These are phyloP conservation scores for Rynchops niger DNA, from an alignment of 2,113 vertebrate genomes.

Conservation along the genomic window DNA sequence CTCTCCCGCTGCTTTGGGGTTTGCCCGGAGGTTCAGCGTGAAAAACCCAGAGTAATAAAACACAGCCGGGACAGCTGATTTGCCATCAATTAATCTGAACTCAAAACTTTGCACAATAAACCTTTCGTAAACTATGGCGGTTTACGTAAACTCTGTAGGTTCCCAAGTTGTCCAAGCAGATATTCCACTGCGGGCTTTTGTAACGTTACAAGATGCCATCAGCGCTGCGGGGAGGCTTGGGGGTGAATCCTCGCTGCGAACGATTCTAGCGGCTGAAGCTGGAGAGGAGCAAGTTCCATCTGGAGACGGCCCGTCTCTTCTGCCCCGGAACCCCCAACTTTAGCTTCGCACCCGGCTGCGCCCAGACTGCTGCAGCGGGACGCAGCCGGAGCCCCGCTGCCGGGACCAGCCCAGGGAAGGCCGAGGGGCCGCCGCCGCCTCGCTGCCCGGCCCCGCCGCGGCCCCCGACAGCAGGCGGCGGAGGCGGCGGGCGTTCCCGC, in stretches of 20 bases:
- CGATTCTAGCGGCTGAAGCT: rapidly evolving
- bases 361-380: rapidly evolving
- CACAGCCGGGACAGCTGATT: background rate
- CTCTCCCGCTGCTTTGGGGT: rapidly evolving
- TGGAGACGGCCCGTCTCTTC: rapidly evolving
- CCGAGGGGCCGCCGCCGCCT: background rate
- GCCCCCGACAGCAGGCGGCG: background rate
- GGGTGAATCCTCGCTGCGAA: rapidly evolving
- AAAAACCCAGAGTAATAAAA: background rate
- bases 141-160: rapidly evolving
- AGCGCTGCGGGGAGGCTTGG: rapidly evolving
- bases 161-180: rapidly evolving
- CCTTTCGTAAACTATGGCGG: rapidly evolving
- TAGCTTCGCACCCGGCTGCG: rapidly evolving
- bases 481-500: background rate
- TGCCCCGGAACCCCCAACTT: rapidly evolving
- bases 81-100: rapidly evolving
- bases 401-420: background rate
- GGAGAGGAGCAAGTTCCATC: too few relatives aligned
- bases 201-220: rapidly evolving
- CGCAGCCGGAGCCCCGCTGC: background rate
- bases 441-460: background rate
- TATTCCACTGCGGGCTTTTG: rapidly evolving
- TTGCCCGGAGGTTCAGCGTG: rapidly evolving
- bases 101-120: background rate